Evolutionary conservation across 2,888 invertebrate species (phyloP), one percentile per base, ranked within the genome.

Genomic region (Pasiphila rectangulata): DNA sequence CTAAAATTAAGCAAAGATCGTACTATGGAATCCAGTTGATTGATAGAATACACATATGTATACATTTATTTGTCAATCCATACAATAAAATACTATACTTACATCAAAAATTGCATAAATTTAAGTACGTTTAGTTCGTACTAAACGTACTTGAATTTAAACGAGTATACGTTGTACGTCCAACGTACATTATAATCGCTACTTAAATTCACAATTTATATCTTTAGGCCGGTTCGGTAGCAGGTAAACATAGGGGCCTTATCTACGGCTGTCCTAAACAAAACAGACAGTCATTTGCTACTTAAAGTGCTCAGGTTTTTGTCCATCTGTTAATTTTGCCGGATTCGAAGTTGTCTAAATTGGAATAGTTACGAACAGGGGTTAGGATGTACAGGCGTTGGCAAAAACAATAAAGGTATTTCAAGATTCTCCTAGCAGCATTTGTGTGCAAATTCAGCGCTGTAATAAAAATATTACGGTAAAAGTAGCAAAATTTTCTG

Each of bases 321-420:
- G 59, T 46, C 27, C 40, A 46, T 34, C 39, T 51, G 59, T 54
- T 56, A 56, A 57, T 54, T 59, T 51, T 17, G 23, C 30, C 21
- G 44, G 52, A 45, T 54, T 42, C 47, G 46, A 54, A 57, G 53
- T 57, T 55, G 17, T 10, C 19, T 45, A 45, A 50, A 50, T 50
- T 50, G 50, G 50, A 50, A 50, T 50, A 50, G 50, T 50, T 50
- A 15, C 20, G 21, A 30, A 44, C 34, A 34, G 29, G 34, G 47
- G 27, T 36, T 34, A 29, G 35, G 16, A 2, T 7, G 38, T 43
- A 48, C 48, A 39, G 29, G 43, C 43, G 17, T 7, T 32, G 1
- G 16, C 17, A 12, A 25, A 32, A 9, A 3, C 2, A n/a, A 9
- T 37, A 5, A 7, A 15, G 25, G 3, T 9, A 6, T 27, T 27